phyloP scores from a whole-genome alignment of 2,113 vertebrate species.

The Passerina amoena region DNA sequence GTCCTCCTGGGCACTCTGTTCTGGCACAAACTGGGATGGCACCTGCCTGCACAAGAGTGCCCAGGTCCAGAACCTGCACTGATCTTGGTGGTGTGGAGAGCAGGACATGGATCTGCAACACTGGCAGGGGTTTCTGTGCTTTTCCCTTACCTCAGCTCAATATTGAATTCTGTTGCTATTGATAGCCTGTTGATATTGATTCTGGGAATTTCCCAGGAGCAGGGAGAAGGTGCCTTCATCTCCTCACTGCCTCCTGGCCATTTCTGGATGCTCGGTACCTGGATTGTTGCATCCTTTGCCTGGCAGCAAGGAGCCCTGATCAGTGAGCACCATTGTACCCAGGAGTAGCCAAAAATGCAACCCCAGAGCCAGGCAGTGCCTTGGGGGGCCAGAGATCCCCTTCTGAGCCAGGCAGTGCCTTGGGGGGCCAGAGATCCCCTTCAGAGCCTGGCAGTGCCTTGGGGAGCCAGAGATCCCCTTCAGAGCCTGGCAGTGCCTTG shows the following conservation, averaged over 20 bases:
- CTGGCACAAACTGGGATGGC: neutral
- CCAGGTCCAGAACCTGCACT: neutral
- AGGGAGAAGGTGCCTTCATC: neutral
- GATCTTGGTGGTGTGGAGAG: neutral
- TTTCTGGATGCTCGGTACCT: neutral
- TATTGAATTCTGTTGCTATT: neutral
- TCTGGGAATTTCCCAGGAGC: neutral
- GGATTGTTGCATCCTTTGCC: neutral
- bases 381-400: no score
- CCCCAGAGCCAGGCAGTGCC: neutral
- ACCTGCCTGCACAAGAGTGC: neutral
- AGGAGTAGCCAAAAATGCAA: neutral
- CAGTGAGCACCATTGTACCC: neutral
- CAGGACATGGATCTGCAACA: rapidly evolving
- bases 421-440: neutral
- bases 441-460: neutral
- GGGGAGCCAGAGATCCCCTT: no score
- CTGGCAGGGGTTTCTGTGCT: neutral
- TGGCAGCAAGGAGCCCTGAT: neutral
- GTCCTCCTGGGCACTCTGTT: neutral
- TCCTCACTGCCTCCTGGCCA: neutral
- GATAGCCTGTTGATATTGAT: neutral
- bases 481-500: neutral
- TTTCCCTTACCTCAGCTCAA: neutral
- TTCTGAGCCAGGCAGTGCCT: neutral